These are phyloP conservation scores for Betta splendens DNA, from an alignment of 2,797 vertebrate genomes.

Conservation along the genomic window DNA sequence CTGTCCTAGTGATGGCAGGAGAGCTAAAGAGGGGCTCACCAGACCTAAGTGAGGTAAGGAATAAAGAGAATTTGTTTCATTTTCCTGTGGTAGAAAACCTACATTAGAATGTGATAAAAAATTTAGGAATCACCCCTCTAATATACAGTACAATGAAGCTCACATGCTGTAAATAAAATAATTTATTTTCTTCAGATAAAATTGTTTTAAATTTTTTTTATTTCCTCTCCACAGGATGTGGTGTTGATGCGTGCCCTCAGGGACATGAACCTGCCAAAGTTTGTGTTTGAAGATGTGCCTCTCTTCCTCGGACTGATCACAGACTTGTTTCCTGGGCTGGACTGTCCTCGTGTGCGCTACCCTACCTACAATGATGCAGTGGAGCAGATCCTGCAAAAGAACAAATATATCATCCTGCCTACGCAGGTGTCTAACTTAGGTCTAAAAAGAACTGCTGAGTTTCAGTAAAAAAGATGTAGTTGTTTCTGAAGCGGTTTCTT, in stretches of 20 bases:
- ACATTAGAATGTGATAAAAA: not conserved
- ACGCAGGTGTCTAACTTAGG: constrained; percentile 82
- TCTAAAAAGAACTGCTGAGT: not conserved
- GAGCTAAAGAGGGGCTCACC: constrained; percentile 93
- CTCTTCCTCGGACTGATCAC: constrained; percentile 95
- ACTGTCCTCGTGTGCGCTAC: constrained; percentile 93
- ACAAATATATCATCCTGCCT: constrained; percentile 83
- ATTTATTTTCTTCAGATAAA: too few relatives aligned
- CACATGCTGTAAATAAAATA: constrained; percentile 4
- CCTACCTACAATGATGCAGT: constrained; percentile 91
- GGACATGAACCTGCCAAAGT: constrained; percentile 98
- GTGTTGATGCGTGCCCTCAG: constrained; percentile 95
- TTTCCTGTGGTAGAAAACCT: constrained; percentile 2
- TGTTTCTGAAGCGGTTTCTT: constrained; percentile 18
- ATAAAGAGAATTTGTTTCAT: not conserved
- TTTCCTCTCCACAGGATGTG: constrained; percentile 83
- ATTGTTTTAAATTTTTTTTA: not conserved
- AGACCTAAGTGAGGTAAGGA: constrained; percentile 88
- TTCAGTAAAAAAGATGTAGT: constrained; percentile 3
- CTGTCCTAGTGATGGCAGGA: constrained; percentile 96
- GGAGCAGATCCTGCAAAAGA: constrained; percentile 83
- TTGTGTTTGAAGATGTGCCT: constrained; percentile 96
- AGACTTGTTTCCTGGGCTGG: constrained; percentile 93
- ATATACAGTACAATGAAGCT: not conserved
- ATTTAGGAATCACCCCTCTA: not conserved